phyloP scores from a whole-genome alignment of 1,140 invertebrate genomes.

The Paracyclopina nana region DNA sequence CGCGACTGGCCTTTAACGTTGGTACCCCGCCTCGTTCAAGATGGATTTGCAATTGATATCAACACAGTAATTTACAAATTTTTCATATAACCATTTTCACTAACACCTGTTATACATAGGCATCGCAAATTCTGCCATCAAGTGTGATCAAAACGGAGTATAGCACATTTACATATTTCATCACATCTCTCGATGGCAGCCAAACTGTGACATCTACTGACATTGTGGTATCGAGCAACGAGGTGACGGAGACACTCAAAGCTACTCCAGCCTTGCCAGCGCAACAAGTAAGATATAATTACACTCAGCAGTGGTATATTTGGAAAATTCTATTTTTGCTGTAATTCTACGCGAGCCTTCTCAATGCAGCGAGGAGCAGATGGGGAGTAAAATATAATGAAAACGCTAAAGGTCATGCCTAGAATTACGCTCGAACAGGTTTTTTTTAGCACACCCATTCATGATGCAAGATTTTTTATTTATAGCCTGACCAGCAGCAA shows the following conservation, averaged over 20 bases:
- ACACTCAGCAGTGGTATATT: too few relatives aligned
- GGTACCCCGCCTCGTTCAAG: not conserved
- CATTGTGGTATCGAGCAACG: slow-evolving; percentile 11
- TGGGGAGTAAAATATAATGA: too few relatives aligned
- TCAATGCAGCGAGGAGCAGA: too few relatives aligned
- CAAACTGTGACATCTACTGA: slow-evolving; percentile 8
- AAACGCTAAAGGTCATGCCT: too few relatives aligned
- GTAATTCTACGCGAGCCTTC: too few relatives aligned
- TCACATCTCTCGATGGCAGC: slow-evolving; percentile 5
- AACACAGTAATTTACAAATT: not conserved
- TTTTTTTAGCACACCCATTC: too few relatives aligned
- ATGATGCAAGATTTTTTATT: too few relatives aligned
- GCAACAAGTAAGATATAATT: too few relatives aligned
- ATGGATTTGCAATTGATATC: not conserved
- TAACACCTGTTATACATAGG: not conserved
- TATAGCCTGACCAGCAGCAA: too few relatives aligned
- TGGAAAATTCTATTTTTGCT: too few relatives aligned
- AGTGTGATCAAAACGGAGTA: slow-evolving; percentile 12
- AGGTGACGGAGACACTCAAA: not conserved
- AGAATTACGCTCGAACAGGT: too few relatives aligned
- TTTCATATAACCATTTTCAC: not conserved
- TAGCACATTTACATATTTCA: slow-evolving; percentile 16
- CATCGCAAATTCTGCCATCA: not conserved
- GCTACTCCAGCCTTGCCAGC: too few relatives aligned
- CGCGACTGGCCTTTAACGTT: not conserved